phyloP scores from a whole-genome alignment of 2,888 invertebrate species.

The Congeria kusceri region DNA sequence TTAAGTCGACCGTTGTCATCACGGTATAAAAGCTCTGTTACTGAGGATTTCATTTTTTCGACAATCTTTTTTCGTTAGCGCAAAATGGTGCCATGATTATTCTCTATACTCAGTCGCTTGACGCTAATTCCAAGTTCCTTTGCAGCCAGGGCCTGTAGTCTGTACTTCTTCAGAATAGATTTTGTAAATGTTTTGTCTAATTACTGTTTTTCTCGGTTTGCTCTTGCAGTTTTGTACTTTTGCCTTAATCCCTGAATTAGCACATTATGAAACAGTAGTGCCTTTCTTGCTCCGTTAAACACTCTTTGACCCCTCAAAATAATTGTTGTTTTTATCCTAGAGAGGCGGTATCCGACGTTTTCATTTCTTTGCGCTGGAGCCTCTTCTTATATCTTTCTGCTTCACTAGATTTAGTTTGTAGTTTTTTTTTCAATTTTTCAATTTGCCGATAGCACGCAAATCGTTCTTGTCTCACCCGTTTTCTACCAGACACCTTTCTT shows the following conservation, averaged over 20 bases:
- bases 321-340: slow-evolving; percentile 32
- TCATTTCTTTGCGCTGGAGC: neutral
- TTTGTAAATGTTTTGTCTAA: slow-evolving; percentile 13
- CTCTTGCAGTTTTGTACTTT: slow-evolving; percentile 26
- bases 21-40: slow-evolving; percentile 18
- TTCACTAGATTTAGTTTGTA: neutral
- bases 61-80: neutral
- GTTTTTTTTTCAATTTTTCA: slow-evolving; percentile 14
- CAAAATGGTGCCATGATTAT: neutral
- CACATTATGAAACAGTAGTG: slow-evolving; percentile 39
- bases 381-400: slow-evolving; percentile 6
- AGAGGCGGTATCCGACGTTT: neutral
- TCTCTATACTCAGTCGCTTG: neutral
- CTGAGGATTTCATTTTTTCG: slow-evolving; percentile 10
- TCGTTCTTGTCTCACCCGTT: slow-evolving; percentile 18
- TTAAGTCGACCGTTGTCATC: slow-evolving; percentile 62
- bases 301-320: slow-evolving; percentile 35
- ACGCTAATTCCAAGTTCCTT: neutral
- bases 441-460: slow-evolving; percentile 31
- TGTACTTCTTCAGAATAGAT: slow-evolving; percentile 22
- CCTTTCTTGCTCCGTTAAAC: neutral
- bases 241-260: slow-evolving; percentile 26
- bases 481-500: slow-evolving; percentile 5
- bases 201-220: slow-evolving; percentile 8
- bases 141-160: slow-evolving; percentile 8